Conservation (phyloP, 37 sponge, comb jelly and placozoan genomes). For the Tethya wilhelma region DNA sequence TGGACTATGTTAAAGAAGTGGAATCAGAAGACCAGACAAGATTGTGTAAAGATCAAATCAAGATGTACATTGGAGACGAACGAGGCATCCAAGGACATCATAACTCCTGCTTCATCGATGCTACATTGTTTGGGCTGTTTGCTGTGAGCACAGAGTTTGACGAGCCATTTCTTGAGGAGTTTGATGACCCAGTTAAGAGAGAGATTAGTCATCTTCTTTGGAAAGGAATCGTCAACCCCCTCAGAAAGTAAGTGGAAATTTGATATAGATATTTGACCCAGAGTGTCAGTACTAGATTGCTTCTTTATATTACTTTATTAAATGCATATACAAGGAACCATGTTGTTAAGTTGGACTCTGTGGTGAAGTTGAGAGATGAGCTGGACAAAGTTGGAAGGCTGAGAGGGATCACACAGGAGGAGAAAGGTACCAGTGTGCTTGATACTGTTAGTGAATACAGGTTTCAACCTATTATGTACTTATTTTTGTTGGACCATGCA, state of each 20-base stretch:
- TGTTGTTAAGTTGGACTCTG: slow-evolving; percentile 66
- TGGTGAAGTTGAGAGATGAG: slow-evolving; percentile 70
- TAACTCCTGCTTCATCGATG: slow-evolving; percentile 98
- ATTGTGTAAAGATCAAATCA: too few relatives aligned
- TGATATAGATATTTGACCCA: background rate
- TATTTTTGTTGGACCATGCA: too few relatives aligned
- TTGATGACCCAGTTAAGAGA: background rate
- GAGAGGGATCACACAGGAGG: slow-evolving; percentile 75
- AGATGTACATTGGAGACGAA: slow-evolving; percentile 47
- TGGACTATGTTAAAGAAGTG: too few relatives aligned
- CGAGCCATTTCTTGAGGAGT: slow-evolving; percentile 42
- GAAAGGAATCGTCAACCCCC: slow-evolving; percentile 85
- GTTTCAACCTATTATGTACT: too few relatives aligned
- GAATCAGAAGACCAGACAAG: too few relatives aligned
- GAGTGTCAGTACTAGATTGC: too few relatives aligned
- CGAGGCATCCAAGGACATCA: slow-evolving; percentile 95
- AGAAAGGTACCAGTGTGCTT: too few relatives aligned
- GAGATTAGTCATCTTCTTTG: slow-evolving; percentile 51
- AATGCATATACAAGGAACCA: slow-evolving; percentile 67
- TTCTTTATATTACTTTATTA: too few relatives aligned
- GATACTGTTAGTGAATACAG: too few relatives aligned
- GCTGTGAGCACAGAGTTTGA: slow-evolving; percentile 84
- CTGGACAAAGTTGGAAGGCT: slow-evolving; percentile 66
- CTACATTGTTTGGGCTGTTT: slow-evolving; percentile 95
- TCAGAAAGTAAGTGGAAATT: slow-evolving; percentile 56